Evolutionary conservation across 2,113 vertebrate species (phyloP), one percentile per base, ranked within the genome.

Genomic region (Setophaga coronata): DNA sequence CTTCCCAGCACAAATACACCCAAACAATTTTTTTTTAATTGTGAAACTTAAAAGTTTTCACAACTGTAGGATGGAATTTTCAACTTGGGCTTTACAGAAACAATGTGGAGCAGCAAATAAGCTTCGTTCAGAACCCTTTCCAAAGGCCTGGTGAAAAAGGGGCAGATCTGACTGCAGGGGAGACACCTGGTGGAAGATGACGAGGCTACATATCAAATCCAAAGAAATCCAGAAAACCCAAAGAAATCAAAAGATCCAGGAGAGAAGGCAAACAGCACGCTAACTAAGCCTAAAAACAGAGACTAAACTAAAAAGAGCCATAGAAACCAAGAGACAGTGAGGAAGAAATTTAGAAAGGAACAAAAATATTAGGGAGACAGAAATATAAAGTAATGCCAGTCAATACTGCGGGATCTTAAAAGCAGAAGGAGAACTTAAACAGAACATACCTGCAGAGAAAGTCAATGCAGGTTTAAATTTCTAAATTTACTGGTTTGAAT

Each of bases 131-230:
- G 42, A 51, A 43, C 33, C 9, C 29, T 65, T 54, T 45, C n/a
- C 9, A 40, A n/a, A 78, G 9, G 4, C 42, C 29, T 11, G 28
- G 40, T n/a, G 36, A n/a, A 34, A 58, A 66, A 20, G 48, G 65
- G 31, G 12, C 33, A 3, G 53, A 11, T 48, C 36, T 14, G 50
- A 18, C 38, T 28, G 67, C 85, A 72, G 34, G 62, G 74, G 82
- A 93, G 95, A 95, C 90, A 86, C 10, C 96, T 96, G 79, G 85
- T 93, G 95, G 95, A 70, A 70, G 60, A 50, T 0, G 3, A 56
- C 0, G 4, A 67, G 51, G 47, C 40, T 66, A 87, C 95, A 90
- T 1, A 3, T 21, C 54, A 72, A 70, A 78, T 24, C n/a, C 62
- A 77, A 38, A 60, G 53, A 85, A 38, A 82, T 28, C 28, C 45